phyloP scores from a whole-genome alignment of 2,113 vertebrate species.

The Typhlomys cinereus region DNA sequence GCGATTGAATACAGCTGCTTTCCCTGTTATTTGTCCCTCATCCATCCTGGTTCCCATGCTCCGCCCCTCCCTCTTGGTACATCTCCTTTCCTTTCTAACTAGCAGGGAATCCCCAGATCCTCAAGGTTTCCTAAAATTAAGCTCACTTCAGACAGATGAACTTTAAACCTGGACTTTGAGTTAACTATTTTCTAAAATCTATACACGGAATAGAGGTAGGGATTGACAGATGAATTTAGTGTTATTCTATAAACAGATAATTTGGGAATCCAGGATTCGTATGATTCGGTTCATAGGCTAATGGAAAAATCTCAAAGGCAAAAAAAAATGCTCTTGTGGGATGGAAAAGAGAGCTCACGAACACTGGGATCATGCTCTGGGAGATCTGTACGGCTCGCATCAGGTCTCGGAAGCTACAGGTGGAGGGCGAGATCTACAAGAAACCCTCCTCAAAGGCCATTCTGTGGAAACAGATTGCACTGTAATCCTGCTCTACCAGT shows the following conservation, averaged over 20 bases:
- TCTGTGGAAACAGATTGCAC: constrained; percentile 40
- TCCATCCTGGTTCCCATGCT: not conserved
- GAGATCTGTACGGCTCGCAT: not conserved
- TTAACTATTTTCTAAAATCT: not conserved
- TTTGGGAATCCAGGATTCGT: not conserved
- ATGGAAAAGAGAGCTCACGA: not conserved
- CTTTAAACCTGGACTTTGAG: not conserved
- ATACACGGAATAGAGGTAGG: not conserved
- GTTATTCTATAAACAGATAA: not conserved
- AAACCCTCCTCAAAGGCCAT: not conserved
- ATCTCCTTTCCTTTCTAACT: not conserved
- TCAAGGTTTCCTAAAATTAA: constrained; percentile 16
- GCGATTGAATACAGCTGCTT: not conserved
- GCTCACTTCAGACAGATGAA: not conserved
- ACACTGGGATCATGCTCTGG: not conserved
- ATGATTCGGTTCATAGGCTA: not conserved
- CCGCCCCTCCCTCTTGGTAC: not conserved
- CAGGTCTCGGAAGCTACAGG: constrained; percentile 1
- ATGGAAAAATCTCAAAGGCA: not conserved
- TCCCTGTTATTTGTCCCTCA: not conserved
- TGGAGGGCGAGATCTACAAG: not conserved
- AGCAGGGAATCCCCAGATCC: not conserved
- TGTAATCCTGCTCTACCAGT: constrained; percentile 38
- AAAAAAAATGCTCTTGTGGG: not conserved
- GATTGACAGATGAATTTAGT: constrained; percentile 1